Evolutionary conservation across 2,888 invertebrate genomes (phyloP).

Genomic region (Thereva nobilitata): DNA sequence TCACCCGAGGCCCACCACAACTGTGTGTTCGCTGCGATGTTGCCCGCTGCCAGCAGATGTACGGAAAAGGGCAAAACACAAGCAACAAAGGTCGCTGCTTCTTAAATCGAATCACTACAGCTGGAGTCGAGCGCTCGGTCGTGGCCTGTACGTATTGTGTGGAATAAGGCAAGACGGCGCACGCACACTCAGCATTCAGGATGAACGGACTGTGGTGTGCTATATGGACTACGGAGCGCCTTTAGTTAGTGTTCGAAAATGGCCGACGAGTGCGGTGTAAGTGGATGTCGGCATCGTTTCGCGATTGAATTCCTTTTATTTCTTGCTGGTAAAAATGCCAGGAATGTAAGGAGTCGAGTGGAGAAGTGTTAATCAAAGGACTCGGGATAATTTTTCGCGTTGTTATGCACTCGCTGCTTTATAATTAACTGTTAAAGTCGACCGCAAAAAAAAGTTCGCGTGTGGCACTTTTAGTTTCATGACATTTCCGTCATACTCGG

Average conservation of each 20-base stretch:
- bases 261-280: slow-evolving; percentile 26
- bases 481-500: slow-evolving; percentile 23
- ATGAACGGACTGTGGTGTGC: too few relatives aligned
- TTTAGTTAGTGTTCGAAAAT: slow-evolving; percentile 30
- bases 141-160: too few relatives aligned
- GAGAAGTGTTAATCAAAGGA: background rate
- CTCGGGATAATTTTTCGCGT: background rate
- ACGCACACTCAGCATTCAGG: too few relatives aligned
- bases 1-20: too few relatives aligned
- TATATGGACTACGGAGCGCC: background rate
- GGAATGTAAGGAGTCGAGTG: background rate
- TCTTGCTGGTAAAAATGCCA: background rate
- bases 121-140: too few relatives aligned
- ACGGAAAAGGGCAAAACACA: too few relatives aligned
- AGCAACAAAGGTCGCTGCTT: too few relatives aligned
- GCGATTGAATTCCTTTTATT: slow-evolving; percentile 13
- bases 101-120: too few relatives aligned
- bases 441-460: background rate
- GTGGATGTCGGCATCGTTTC: slow-evolving; percentile 12
- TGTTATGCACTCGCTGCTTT: background rate
- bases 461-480: background rate
- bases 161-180: too few relatives aligned
- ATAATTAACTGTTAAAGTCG: background rate
- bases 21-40: too few relatives aligned
- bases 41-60: too few relatives aligned